Conservation (phyloP, 2,797 vertebrate species). For the Graptemys geographica region DNA sequence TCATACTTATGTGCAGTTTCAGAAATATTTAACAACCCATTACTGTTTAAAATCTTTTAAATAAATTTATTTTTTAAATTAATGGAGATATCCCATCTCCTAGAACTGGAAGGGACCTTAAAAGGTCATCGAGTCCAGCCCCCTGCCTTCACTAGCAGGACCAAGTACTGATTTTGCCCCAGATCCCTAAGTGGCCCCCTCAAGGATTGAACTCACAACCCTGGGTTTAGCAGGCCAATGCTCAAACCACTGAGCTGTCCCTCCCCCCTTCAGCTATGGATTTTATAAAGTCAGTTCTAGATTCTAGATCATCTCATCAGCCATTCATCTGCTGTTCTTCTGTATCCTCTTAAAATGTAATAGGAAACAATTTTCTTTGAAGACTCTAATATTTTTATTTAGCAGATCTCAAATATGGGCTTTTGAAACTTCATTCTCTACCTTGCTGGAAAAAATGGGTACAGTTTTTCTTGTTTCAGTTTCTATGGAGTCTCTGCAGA, state of each 20-base stretch:
- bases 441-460: constrained; percentile 20
- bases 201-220: no score
- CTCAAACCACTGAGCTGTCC: no score
- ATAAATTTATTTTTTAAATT: no score
- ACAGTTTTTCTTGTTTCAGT: constrained; percentile 48
- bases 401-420: not conserved
- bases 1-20: not conserved
- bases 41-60: not conserved
- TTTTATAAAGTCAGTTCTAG: not conserved
- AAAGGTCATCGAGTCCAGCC: no score
- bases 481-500: constrained; percentile 36
- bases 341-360: no score
- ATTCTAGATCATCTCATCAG: not conserved
- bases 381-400: not conserved
- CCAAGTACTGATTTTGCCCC: no score
- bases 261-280: not conserved
- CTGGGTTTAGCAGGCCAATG: no score
- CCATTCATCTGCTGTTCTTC: no score
- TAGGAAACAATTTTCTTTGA: not conserved
- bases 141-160: no score
- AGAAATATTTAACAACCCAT: not conserved
- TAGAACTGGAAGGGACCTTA: no score
- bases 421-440: not conserved
- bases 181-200: no score
- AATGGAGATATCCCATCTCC: no score